phyloP scores from a whole-genome alignment of 2,797 vertebrate genomes.

The Sardinella longiceps region DNA sequence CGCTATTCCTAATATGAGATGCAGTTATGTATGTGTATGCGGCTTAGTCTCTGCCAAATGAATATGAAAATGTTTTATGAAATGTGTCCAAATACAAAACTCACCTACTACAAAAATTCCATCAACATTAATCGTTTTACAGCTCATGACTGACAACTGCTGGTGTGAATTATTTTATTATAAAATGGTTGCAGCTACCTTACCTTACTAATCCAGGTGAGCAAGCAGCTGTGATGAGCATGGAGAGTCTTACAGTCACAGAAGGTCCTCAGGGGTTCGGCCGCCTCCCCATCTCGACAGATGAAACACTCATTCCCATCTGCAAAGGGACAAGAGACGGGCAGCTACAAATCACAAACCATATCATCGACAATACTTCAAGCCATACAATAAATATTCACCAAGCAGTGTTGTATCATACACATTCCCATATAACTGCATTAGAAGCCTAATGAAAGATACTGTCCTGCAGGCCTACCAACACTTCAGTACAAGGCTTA shows the following conservation, averaged over 20 bases:
- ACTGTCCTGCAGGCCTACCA: background rate
- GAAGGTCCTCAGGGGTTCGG: conserved; percentile 74
- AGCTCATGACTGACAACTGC: conserved; percentile 44
- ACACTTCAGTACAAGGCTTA: background rate
- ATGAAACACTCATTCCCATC: conserved; percentile 83
- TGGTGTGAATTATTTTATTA: conserved; percentile 49
- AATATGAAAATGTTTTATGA: background rate
- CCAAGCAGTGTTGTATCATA: background rate
- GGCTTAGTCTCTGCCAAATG: background rate
- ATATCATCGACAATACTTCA: background rate
- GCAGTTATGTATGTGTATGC: background rate
- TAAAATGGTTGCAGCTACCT: background rate
- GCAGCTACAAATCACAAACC: too few relatives aligned
- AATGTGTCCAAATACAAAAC: background rate
- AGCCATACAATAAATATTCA: background rate
- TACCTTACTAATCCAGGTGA: conserved; percentile 74
- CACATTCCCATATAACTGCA: background rate
- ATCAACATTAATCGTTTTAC: background rate
- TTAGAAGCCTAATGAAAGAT: background rate
- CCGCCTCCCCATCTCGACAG: conserved; percentile 74
- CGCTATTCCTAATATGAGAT: background rate
- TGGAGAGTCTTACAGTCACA: conserved; percentile 74
- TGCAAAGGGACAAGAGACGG: conserved; percentile 53
- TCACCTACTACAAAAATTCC: background rate
- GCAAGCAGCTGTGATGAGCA: conserved; percentile 68